phyloP scores from a whole-genome alignment of 2,888 invertebrate genomes.

The Pristionchus mayeri region DNA sequence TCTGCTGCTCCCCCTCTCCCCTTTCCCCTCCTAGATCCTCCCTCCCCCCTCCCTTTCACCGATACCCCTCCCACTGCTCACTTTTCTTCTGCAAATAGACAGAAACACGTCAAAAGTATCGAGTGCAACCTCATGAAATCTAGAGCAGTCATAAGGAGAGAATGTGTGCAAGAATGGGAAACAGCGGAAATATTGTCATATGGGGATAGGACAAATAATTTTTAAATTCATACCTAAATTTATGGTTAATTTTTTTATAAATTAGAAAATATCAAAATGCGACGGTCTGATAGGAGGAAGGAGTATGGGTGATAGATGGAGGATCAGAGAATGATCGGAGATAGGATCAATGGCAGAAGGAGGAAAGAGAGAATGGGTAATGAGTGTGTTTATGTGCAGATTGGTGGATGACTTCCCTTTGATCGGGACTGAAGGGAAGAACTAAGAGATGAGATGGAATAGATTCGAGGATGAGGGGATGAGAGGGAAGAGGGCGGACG shows the following conservation, averaged over 20 bases:
- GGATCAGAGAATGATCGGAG: background rate
- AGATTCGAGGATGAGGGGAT: background rate
- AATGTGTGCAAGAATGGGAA: background rate
- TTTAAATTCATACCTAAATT: too few relatives aligned
- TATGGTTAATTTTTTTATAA: background rate
- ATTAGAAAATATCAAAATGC: background rate
- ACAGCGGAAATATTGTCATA: background rate
- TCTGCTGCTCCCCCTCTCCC: background rate
- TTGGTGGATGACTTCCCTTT: background rate
- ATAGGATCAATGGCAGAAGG: background rate
- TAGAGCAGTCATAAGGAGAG: background rate
- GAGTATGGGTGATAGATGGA: background rate
- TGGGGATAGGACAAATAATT: background rate
- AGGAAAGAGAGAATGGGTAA: background rate
- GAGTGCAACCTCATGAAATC: slow-evolving; percentile 11
- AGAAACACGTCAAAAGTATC: slow-evolving; percentile 28
- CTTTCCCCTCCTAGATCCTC: background rate
- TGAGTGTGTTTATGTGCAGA: slow-evolving; percentile 2
- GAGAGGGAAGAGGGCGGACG: background rate
- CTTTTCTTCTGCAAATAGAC: slow-evolving; percentile 32
- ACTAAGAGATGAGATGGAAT: background rate
- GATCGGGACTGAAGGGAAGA: background rate
- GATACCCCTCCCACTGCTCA: background rate
- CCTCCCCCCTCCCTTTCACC: background rate
- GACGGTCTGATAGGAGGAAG: background rate